Evolutionary conservation across 2,113 vertebrate genomes (phyloP).

Genomic region (Odontesthes bonariensis): DNA sequence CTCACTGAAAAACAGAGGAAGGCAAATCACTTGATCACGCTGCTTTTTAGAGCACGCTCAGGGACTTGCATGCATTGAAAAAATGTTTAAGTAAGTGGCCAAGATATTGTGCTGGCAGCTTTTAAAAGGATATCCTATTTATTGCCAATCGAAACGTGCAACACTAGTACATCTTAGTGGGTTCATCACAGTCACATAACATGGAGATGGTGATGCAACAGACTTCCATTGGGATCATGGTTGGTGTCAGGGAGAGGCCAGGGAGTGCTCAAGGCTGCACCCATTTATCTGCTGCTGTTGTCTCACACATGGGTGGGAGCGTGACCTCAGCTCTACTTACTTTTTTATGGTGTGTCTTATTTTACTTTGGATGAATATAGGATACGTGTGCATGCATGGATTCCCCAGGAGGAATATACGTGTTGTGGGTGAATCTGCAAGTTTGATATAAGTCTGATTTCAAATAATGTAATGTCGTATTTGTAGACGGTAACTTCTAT

Average conservation of each 20-base stretch:
- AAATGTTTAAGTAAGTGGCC: too few species aligned
- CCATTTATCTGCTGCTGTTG: constrained; percentile 61
- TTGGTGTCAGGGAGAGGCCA: constrained; percentile 70
- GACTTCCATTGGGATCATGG: constrained; percentile 45
- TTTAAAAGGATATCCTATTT: too few species aligned
- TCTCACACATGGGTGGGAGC: constrained; percentile 34
- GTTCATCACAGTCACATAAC: constrained; percentile 4
- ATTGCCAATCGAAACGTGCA: neutral
- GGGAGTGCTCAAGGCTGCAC: constrained; percentile 58
- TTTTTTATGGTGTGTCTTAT: neutral
- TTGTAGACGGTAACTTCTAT: neutral
- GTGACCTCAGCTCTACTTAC: constrained; percentile 55
- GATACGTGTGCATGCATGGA: neutral
- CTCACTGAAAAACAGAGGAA: neutral
- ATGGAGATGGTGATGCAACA: neutral
- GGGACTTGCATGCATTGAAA: neutral
- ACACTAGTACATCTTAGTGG: neutral
- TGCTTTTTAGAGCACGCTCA: constrained; percentile 59
- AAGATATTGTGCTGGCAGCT: too few species aligned
- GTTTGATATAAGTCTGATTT: constrained; percentile 13
- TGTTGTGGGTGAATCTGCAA: constrained; percentile 1
- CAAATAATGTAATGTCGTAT: neutral
- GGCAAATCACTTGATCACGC: constrained; percentile 34
- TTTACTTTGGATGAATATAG: neutral
- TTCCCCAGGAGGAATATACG: neutral